Base-by-base conservation (phyloP, 2,888 invertebrate species). In the Mesoligia furuncula region DNA sequence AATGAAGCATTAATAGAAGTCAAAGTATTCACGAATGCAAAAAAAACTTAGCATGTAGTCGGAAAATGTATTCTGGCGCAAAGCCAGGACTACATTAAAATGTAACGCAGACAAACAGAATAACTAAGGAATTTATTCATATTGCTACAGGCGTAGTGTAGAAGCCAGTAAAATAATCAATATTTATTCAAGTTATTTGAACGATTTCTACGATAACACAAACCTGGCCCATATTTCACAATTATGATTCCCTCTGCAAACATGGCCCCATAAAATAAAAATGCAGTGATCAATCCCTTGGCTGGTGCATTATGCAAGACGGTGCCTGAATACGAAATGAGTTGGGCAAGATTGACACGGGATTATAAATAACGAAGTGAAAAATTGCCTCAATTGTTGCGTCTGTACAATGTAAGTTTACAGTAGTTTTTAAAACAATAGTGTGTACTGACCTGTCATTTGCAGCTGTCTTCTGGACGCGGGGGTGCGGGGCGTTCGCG, bases 401-500 rank as follows among this genome's bases (percentile, higher is more conserved):
- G 69, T 72, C 48, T 59, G 72, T 39, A 73, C 73, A 75, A 68
- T 73, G 84, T 73, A 61, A 76, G 45, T 48, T 69, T 79, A 83
- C 59, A 72, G 59, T 65, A 45, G 65, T 27, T 80, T 75, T 79
- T 67, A 31, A 87, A 80, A 87, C 73, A 85, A 82, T 79, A 73
- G 62, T 79, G n/a, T 81, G 83, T 83, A 94, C 95, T 93, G 86
- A 96, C 96, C 96, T 95, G 96, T 96, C 96, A 96, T 96, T 92
- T 96, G 96, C 90, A 96, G 94, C 93, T 96, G 96, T 93, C 96
- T 94, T 86, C 96, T 95, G 66, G 96, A 96, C 3, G 96, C 96
- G 73, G 96, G 96, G 72, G 96, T 96, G 81, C 95, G 93, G 7
- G 96, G 96, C 6, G 96, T 96, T 68, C 96, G 93, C 42, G 97